These are phyloP conservation scores for Carposina sasakii DNA, from an alignment of 1,140 invertebrate genomes.

Conservation along the genomic window DNA sequence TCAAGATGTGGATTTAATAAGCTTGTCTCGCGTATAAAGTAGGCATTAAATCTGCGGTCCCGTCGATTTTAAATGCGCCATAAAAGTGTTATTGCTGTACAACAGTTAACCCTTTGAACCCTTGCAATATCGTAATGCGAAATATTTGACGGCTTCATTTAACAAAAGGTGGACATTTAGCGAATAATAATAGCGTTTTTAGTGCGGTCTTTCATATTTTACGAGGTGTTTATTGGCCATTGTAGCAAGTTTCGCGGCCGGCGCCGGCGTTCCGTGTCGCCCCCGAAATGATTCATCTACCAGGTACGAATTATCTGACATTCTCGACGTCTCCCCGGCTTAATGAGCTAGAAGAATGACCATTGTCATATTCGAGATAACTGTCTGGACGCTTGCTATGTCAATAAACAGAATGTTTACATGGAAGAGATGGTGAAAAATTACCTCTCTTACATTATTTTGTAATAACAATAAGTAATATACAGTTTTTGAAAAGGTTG, in stretches of 20 bases:
- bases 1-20: no score
- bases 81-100: constrained; percentile 27
- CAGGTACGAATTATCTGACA: constrained; percentile 35
- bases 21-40: constrained; percentile 18
- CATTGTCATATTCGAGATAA: not conserved
- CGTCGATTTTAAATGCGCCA: constrained; percentile 23
- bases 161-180: constrained; percentile 63
- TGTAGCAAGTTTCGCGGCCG: constrained; percentile 39
- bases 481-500: no score
- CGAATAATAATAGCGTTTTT: constrained; percentile 62
- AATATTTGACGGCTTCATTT: constrained; percentile 53
- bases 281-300: constrained; percentile 50
- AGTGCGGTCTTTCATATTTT: constrained; percentile 59
- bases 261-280: constrained; percentile 30
- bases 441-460: no score
- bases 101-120: constrained; percentile 30
- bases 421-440: no score
- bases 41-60: constrained; percentile 6
- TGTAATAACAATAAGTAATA: no score
- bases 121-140: no score
- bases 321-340: constrained; percentile 29
- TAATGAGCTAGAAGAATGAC: constrained; percentile 41
- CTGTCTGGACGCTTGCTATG: no score
- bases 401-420: no score
- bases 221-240: constrained; percentile 67